A percentile compares a stretch with the other conserved stretches of the same genome.
These are phyloP conservation scores for Lycodopsis pacificus DNA, from an alignment of 2,797 vertebrate genomes.

Conservation along the genomic window DNA sequence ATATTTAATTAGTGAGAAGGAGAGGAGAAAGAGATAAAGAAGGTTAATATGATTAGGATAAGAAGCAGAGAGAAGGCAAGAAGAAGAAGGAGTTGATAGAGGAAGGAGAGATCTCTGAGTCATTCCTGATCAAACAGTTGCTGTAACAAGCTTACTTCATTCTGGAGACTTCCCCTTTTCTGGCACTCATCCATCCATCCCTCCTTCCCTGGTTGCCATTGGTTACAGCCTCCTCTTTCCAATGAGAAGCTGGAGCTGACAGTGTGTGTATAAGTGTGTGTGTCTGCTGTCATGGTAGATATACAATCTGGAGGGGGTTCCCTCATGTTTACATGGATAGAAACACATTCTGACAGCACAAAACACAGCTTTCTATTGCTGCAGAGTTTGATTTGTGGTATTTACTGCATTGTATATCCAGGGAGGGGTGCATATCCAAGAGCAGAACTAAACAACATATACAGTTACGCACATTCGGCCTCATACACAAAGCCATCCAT, in stretches of 20 bases:
- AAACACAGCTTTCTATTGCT: conserved; percentile 5
- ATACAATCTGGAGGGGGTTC: conserved; percentile 29
- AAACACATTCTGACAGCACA: conserved; percentile 6
- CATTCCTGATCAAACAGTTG: conserved; percentile 19
- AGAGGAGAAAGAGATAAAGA: background rate
- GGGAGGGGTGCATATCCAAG: background rate
- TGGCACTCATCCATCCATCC: conserved; percentile 26
- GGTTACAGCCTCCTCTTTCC: conserved; percentile 39
- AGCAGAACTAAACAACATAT: conserved; percentile 16
- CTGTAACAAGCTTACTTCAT: conserved; percentile 6
- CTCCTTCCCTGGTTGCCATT: conserved; percentile 8
- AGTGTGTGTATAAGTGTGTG: background rate
- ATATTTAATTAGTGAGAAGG: background rate
- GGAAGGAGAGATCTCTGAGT: background rate
- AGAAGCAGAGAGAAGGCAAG: background rate
- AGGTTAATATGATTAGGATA: too few relatives aligned
- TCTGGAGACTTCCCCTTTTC: background rate
- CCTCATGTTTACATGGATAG: conserved; percentile 27
- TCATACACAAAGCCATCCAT: conserved; percentile 21
- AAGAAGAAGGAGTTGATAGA: too few relatives aligned
- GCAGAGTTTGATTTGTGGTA: background rate
- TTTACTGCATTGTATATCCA: background rate
- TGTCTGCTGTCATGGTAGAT: background rate
- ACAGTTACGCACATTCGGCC: conserved; percentile 17
- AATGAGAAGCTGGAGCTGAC: conserved; percentile 15